phyloP scores from a whole-genome alignment of 2,797 vertebrate genomes.

The Lithobates sylvaticus region DNA sequence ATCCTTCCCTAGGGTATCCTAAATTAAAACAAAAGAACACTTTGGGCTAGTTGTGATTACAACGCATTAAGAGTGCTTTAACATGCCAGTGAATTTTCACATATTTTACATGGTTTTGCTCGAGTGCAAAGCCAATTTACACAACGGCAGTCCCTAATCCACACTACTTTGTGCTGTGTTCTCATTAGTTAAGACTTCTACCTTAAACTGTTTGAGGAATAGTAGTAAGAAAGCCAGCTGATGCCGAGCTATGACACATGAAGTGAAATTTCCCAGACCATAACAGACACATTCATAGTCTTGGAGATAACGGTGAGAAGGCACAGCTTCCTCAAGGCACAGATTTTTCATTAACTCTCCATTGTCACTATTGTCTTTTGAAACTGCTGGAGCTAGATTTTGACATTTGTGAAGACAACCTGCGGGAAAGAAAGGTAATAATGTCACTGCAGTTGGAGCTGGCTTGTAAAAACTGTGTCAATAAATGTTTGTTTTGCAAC shows the following conservation, averaged over 20 bases:
- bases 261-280: conserved; percentile 88
- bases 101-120: too few species aligned
- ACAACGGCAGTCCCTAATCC: too few species aligned
- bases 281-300: conserved; percentile 83
- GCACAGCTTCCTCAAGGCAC: background rate
- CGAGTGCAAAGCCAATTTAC: too few species aligned
- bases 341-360: background rate
- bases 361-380: background rate
- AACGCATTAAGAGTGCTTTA: too few species aligned
- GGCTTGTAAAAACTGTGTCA: background rate
- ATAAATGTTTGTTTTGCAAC: background rate
- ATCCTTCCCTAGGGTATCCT: too few species aligned
- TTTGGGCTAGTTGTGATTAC: too few species aligned
- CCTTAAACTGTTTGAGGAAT: conserved; percentile 84
- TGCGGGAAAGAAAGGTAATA: background rate
- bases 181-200: conserved; percentile 60
- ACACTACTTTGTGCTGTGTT: background rate
- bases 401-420: conserved; percentile 27
- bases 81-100: too few species aligned
- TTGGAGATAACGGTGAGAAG: background rate
- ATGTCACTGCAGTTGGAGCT: background rate
- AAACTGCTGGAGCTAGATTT: background rate
- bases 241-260: conserved; percentile 79
- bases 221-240: conserved; percentile 90
- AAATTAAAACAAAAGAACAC: too few species aligned